Evolutionary conservation across 2,797 vertebrate genomes (phyloP), one percentile per base, ranked within the genome.

Genomic region (Sorex maritimensis): DNA sequence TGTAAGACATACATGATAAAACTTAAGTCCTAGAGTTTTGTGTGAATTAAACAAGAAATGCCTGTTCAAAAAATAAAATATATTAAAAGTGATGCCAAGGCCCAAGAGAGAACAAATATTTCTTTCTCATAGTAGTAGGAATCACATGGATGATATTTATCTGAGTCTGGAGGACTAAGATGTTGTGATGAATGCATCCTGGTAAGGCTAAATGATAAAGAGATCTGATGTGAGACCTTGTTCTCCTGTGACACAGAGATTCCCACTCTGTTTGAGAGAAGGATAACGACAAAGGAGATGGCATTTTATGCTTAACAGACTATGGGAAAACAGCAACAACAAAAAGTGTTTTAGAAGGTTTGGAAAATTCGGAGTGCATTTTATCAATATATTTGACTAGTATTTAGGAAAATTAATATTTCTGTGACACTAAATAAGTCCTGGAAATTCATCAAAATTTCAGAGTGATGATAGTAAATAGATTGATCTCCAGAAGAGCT

Each of bases 1-100:
- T 24, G 8, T 82, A 30, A 91, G 78, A 77, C 17, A 84, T 17
- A 78, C 81, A 49, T 86, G 86, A 84, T 91, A 78, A 89, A 80
- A 78, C 49, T 68, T 68, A 71, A 10, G 17, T 75, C 84, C 13
- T 6, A 81, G 21, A 52, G 7, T 73, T 68, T 1, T 67, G 21
- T 86, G 49, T 91, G 44, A 95, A 58, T 68, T 84, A 61, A 92
- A 52, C 1, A 90, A 89, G 85, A 72, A 80, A 30, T 19, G 78
- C 26, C 15, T 10, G 63, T 52, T 15, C 58, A 34, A 34, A 34
- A 34, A 34, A 34, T 34, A 34, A 34, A 34, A 34, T 34, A 34
- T 34, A 34, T 52, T 52, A 15, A 15, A 13, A 17, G 17, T 55
- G 52, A 55, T 14, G 13, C 11, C 52, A 13, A 13, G 13, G 13